Base-by-base conservation (phyloP, 2,797 vertebrate genomes). In the Acrocephalus scirpaceus region DNA sequence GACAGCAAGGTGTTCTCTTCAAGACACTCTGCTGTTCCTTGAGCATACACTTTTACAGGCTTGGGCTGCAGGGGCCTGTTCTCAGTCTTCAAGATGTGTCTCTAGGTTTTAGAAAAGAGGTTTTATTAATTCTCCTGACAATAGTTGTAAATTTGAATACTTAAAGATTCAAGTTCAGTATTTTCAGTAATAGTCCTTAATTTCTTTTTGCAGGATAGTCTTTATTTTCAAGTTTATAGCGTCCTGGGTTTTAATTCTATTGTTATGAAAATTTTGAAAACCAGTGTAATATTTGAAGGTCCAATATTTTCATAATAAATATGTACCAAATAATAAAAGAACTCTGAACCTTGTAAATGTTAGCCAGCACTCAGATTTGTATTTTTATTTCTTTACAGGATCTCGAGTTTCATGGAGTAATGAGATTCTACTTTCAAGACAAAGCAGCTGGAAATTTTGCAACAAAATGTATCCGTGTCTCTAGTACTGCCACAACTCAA, bases 351-450 rank as follows among this genome's bases (percentile, higher is more conserved):
- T 79, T 62, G 1, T 16, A 71, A 14, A 10, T 48, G 7, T 61
- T 79, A 61, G 9, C 44, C 20, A 62, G 12, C 23, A 45, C 20
- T 91, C 62, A 92, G 51, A 62, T 58, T 80, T 76, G 30, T 76
- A 5, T 71, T 92, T 88, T 88, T 73, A 20, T 85, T 97, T 86
- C 70, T 78, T 61, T 66, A 50, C 93, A 99, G 99, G 99, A 99
- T 96, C 92, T 99, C 92, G 99, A 99, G 98, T 99, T 99, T 97
- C 99, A 99, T 92, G 99, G 99, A 70, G 99, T 99, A 79, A 99
- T 99, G 99, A 98, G 99, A 81, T 99, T 99, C 98, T 99, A 99
- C 97, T 99, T 99, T 98, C 99, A 99, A 98, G 99, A 99, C 95
- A 99, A 99, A 95, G 98, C 99, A 86, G 99, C 99, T 29, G 99